These are phyloP conservation scores for Aleadryas rufinucha DNA, from an alignment of 2,113 vertebrate genomes.

Conservation along the genomic window DNA sequence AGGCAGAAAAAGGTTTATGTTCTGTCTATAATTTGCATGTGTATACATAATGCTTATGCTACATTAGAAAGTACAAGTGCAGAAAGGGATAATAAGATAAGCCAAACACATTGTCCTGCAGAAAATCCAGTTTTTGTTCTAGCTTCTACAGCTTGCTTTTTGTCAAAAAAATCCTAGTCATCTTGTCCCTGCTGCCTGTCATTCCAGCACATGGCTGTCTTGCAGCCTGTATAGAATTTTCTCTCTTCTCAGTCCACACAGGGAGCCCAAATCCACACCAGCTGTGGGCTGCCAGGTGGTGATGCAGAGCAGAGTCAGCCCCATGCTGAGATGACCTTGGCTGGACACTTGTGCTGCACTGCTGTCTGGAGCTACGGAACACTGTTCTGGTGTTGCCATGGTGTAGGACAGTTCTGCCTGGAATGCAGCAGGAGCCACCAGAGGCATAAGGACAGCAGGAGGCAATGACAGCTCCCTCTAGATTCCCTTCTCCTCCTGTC, in stretches of 20 bases:
- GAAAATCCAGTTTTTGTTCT: background rate
- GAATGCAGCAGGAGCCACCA: background rate
- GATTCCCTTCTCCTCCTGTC: background rate
- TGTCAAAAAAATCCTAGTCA: background rate
- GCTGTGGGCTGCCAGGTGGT: background rate
- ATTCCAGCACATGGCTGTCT: background rate
- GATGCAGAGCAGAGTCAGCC: background rate
- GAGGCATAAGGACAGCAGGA: background rate
- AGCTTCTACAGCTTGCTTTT: background rate
- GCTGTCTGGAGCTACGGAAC: background rate
- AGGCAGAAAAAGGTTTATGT: background rate
- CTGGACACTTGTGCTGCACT: background rate
- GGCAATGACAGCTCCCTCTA: background rate
- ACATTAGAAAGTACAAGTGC: background rate
- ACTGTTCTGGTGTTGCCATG: background rate
- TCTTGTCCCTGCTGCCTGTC: background rate
- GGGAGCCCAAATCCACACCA: background rate
- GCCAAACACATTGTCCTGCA: background rate
- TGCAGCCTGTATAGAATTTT: background rate
- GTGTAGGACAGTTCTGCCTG: fast-evolving
- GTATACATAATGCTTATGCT: background rate
- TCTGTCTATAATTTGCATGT: background rate
- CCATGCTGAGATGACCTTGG: background rate
- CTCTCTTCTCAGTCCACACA: background rate
- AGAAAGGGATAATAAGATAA: background rate